phyloP scores from a whole-genome alignment of 2,888 invertebrate genomes.

The Chymomyza caudatula region DNA sequence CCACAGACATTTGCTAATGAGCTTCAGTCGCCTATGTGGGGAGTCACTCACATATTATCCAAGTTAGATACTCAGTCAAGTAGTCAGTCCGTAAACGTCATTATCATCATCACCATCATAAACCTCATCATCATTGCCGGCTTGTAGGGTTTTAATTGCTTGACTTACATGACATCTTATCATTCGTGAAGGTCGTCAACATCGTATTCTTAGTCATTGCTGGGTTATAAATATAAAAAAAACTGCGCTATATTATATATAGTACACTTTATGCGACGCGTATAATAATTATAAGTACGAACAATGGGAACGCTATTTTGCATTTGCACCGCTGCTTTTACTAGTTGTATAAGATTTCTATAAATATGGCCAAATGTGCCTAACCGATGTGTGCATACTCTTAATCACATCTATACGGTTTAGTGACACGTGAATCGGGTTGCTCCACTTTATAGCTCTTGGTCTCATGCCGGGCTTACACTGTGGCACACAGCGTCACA shows the following conservation, averaged over 20 bases:
- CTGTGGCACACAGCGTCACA: too few relatives aligned
- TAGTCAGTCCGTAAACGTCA: neutral
- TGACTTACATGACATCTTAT: slow-evolving; percentile 13
- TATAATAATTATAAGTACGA: neutral
- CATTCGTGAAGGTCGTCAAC: slow-evolving; percentile 49
- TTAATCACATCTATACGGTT: too few relatives aligned
- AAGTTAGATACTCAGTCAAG: neutral
- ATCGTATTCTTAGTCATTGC: slow-evolving; percentile 35
- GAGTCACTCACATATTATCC: neutral
- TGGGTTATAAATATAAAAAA: slow-evolving; percentile 53
- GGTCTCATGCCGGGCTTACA: too few relatives aligned
- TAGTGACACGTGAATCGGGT: too few relatives aligned
- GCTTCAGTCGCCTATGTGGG: neutral
- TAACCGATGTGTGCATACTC: neutral
- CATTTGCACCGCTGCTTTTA: neutral
- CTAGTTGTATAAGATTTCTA: neutral
- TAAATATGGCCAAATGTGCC: neutral
- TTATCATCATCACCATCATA: neutral
- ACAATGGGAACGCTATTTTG: neutral
- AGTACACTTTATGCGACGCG: slow-evolving; percentile 17
- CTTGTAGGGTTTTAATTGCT: neutral
- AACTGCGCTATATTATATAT: slow-evolving; percentile 55
- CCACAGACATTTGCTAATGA: slow-evolving; percentile 48
- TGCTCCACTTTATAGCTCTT: too few relatives aligned
- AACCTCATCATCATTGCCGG: slow-evolving; percentile 2